Base-by-base conservation (phyloP, 2,888 invertebrate genomes). In the Sericinus montela region DNA sequence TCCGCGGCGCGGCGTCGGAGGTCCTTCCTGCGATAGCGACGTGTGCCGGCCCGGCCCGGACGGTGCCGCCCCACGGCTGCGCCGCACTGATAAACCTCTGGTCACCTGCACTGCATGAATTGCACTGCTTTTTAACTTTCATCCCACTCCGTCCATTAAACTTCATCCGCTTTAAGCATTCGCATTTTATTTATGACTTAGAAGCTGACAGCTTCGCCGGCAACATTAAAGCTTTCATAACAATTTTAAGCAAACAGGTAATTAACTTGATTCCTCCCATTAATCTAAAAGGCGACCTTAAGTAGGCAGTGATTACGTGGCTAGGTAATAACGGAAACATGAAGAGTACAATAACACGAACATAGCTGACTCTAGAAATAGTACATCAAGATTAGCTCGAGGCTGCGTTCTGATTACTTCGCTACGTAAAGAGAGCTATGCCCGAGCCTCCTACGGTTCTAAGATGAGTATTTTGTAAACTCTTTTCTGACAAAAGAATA, bases 61-160 rank as follows among this genome's bases (percentile, higher is more conserved):
- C 43, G 37, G 36, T 52, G 48, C 56, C 57, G 48, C 52, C 52
- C 37, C 57, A 59, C 61, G 62, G 64, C 81, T 87, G 87, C 77
- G 68, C 62, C 66, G 62, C 67, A 64, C 80, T 79, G 88, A 87
- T 88, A 88, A 86, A 82, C 74, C 80, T 60, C 75, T 76, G 84
- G 82, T 86, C 88, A 87, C 88, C 86, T 86, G 88, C 79, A 72
- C 80, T 80, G 85, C 87, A 85, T 84, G 80, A 82, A 83, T 79
- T 82, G 83, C 81, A 82, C 70, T 80, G 84, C 86, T 86, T 87
- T 88, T 87, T 86, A 87, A 85, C 85, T 84, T 80, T 79, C 76
- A 79, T 75, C 76, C 75, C 70, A 65, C 78, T 79, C 80, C 82
- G 76, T 80, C 80, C 76, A 76, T 75, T 79, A 80, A 85, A 85